Evolutionary conservation across 2,113 vertebrate genomes (phyloP).

Genomic region (Urocolius indicus): DNA sequence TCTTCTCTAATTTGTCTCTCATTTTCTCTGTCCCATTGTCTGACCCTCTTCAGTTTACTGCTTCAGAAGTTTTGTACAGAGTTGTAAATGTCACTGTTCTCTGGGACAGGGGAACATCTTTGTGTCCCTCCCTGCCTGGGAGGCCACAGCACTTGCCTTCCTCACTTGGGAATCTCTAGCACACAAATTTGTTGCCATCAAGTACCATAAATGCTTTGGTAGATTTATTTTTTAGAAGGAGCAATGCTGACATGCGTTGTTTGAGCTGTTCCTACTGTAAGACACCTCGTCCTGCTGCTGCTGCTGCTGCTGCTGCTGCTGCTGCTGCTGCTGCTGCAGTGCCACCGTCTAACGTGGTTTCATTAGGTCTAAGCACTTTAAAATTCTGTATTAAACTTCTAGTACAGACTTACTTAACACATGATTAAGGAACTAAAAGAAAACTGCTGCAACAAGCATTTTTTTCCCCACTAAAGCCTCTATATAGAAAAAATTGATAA

Average conservation of each 20-base stretch:
- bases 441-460: slow-evolving; percentile 37
- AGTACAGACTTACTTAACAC: not conserved
- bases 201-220: not conserved
- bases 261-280: not conserved
- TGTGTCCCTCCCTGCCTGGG: not conserved
- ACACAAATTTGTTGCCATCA: not conserved
- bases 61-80: not conserved
- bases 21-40: not conserved
- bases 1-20: not conserved
- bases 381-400: not conserved
- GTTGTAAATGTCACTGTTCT: not conserved
- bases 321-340: not conserved
- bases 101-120: not conserved
- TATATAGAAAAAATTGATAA: slow-evolving; percentile 65
- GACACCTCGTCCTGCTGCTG: not conserved
- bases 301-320: not conserved
- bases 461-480: slow-evolving; percentile 41
- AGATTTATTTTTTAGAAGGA: not conserved
- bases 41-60: not conserved
- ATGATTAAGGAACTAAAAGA: slow-evolving; percentile 23
- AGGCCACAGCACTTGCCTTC: not conserved
- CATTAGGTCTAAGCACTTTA: not conserved
- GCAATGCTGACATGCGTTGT: rapidly evolving
- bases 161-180: not conserved
- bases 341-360: not conserved